Base-by-base conservation (phyloP, 2,797 vertebrate genomes). In the Anas georgica region DNA sequence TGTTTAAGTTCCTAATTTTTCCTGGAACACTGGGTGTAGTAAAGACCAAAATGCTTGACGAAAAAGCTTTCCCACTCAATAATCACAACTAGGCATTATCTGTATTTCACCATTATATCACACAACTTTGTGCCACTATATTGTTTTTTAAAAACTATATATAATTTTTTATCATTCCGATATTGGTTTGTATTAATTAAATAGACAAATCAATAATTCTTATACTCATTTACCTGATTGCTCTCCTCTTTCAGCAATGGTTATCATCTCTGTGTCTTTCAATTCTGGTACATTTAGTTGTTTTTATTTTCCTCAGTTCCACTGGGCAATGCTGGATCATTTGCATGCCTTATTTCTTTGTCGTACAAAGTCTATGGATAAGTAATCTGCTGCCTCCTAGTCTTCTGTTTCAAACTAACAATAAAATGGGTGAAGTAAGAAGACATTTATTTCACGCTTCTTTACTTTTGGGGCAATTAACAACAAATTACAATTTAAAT, bases 181-280 rank as follows among this genome's bases (percentile, higher is more conserved):
- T 64, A 80, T 66, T 86, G 33, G 33, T 84, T 75, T 80, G 58
- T 68, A 89, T 94, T 73, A 76, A 82, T 74, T 86, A 58, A 82
- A 93, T 58, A 1, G 75, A 72, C 83, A 91, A 91, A 82, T 79
- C 69, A 83, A 18, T 90, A 93, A 69, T 72, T 94, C 72, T 80
- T 82, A 70, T 12, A 79, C 7, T 76, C 11, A 60, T 77, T 83
- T 88, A 83, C 66, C n/a, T 4, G 9, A 88, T 8, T 69, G 58
- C 48, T 69, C 43, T 79, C 46, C n/a, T 73, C 48, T 86, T 72
- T 69, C 74, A 88, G 37, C 80, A 86, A 50, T 4, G n/a, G 29
- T 28, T 84, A 89, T 70, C 82, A 83, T 5, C 58, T 82, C 45
- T 3, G 5, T 31, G 33, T 35, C 43, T 81, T 92, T 83, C 66